Evolutionary conservation across 2,113 vertebrate species (phyloP).

Genomic region (Nestor notabilis): DNA sequence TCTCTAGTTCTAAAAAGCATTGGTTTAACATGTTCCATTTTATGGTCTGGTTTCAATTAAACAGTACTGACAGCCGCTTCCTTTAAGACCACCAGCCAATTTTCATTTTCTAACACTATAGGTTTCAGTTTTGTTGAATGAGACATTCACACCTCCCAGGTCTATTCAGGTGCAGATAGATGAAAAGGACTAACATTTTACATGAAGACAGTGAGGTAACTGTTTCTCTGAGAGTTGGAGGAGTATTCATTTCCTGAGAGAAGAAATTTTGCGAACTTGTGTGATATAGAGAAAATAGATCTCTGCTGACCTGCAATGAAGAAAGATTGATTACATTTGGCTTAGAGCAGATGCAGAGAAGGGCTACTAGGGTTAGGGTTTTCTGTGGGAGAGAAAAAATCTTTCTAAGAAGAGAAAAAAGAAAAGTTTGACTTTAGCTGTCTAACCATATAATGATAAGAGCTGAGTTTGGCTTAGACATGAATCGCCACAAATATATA

Average conservation of each 20-base stretch:
- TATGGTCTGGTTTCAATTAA: not conserved
- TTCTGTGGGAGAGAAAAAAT: not conserved
- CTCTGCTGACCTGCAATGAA: not conserved
- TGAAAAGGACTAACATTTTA: not conserved
- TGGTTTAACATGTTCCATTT: not conserved
- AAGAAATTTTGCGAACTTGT: not conserved
- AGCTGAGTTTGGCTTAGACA: not conserved
- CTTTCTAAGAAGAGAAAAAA: not conserved
- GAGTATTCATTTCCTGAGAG: not conserved
- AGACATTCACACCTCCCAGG: not conserved
- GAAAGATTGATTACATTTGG: not conserved
- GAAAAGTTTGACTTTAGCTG: not conserved
- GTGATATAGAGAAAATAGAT: not conserved
- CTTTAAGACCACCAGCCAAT: not conserved
- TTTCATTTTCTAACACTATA: not conserved
- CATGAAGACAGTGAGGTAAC: not conserved
- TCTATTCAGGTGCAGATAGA: not conserved
- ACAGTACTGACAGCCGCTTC: rapidly evolving
- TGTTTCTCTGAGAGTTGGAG: not conserved
- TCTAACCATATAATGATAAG: not conserved
- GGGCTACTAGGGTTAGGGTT: not conserved
- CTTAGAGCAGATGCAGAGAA: not conserved
- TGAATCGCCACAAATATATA: not conserved
- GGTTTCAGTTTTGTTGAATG: not conserved
- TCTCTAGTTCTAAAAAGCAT: not conserved